Base-by-base conservation (phyloP, 2,113 vertebrate genomes). In the Macroglossus sobrinus region DNA sequence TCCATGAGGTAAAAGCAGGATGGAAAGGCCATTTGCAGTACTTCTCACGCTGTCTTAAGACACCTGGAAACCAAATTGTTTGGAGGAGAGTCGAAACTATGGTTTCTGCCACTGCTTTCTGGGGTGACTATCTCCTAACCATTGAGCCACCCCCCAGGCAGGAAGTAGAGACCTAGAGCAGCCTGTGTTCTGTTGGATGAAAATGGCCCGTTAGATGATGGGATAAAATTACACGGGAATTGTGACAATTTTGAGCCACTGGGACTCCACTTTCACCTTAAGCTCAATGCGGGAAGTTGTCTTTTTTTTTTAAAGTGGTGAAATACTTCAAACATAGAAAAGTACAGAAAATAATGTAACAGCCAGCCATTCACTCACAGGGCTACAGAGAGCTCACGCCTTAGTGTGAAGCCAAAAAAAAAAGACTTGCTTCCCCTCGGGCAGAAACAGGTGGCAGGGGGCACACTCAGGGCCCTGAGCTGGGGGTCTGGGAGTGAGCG, bases 271-370 rank as follows among this genome's bases (percentile, higher is more conserved):
- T 33, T 92, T 53, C n/a, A 72, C 30, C 40, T 38, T 19, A 47
- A 59, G 16, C 55, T 55, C 35, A 12, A 9, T 18, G 47, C 2
- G 61, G 61, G 16, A 95, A 50, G 55, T 61, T 35, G 2, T 4
- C 15, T 64, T 30, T 59, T 45, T 38, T 81, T 76, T 80, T 93
- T 33, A 26, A 78, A 89, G 38, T 33, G 33, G 85, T 68, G 43
- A 95, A 95, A 72, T 68, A 40, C 79, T 91, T 66, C 75, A 87
- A 84, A 80, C 38, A 68, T n/a, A 75, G 50, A 26, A 72, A 74
- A 92, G 30, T 72, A 68, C 66, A 86, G 72, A 78, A 90, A 87
- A 45, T 87, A 59, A 43, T 22, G 5, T 75, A 74, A 38, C 7
- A 38, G 35, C 43, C 13, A 38, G 16, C 8, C 26, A 10, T 69